Base-by-base conservation (phyloP, 1,140 invertebrate species). In the Drosophila nebulosa region DNA sequence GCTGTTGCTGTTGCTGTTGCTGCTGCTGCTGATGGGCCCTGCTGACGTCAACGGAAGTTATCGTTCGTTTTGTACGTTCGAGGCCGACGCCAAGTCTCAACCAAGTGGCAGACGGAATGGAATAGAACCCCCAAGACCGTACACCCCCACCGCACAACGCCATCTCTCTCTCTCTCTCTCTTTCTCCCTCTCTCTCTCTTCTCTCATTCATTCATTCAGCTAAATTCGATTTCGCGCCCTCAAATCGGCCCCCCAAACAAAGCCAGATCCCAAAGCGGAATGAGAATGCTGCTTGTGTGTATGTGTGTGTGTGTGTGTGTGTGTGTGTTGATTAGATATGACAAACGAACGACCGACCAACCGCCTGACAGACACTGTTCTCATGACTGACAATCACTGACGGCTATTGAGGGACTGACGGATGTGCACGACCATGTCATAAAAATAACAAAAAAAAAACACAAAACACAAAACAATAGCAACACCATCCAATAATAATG, bases 41-140 rank as follows among this genome's bases (percentile, higher is more conserved):
- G 68, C 74, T 85, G 81, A 85, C 81, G 81, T 85, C 81, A 85
- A 85, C 81, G 81, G 81, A 85, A 85, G 83, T 76, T 60, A 39
- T 59, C 63, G 71, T 52, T 74, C 67, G 56, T 32, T 30, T 10
- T 30, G 22, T 60, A 18, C 56, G 36, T 36, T 62, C 69, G 74
- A 63, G 56, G 58, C 27, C 35, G 21, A 60, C 7, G 39, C 63
- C 68, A n/a, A n/a, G 67, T 35, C 67, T 16, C 14, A 14, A 24
- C 36, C 4, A 21, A 10, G 6, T 9, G 26, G 32, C 14, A 42
- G 39, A 55, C 39, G 39, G 61, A 53, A 30, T 22, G 60, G 30
- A 10, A 52, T 26, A 22, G 59, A 63, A 24, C 63, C 68, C 64
- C 56, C 39, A 66, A 55, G 26, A 42, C 74, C 67, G 16, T 42